phyloP scores from a whole-genome alignment of 2,888 invertebrate genomes.

The Clanis bilineata region DNA sequence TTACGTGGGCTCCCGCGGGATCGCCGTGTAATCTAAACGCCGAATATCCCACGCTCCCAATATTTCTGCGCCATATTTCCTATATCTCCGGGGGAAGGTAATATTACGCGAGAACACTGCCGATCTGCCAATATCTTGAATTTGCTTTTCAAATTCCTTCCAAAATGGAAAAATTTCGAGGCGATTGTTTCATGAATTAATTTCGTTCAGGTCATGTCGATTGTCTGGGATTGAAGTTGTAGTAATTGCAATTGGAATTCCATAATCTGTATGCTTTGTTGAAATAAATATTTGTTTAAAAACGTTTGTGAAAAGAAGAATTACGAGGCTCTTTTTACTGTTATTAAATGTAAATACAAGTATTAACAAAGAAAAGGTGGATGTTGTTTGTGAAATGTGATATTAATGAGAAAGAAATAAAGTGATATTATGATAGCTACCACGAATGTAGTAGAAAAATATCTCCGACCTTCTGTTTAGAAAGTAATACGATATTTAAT shows the following conservation, averaged over 20 bases:
- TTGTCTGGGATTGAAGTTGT: background rate
- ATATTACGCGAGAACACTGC: conserved; percentile 36
- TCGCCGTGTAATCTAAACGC: conserved; percentile 33
- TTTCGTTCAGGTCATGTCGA: background rate
- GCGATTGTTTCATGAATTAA: conserved; percentile 9
- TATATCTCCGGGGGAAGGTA: conserved; percentile 37
- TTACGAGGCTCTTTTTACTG: no score
- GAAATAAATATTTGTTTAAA: no score
- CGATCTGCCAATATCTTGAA: conserved; percentile 35
- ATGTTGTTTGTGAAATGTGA: background rate
- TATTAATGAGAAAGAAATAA: background rate
- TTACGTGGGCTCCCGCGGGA: conserved; percentile 28
- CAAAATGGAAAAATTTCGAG: conserved; percentile 15
- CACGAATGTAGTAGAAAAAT: background rate
- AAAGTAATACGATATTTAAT: background rate
- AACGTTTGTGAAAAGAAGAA: no score
- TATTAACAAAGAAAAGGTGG: background rate
- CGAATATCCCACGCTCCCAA: conserved; percentile 29
- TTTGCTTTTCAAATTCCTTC: conserved; percentile 26
- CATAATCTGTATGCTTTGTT: no score
- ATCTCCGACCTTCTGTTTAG: background rate
- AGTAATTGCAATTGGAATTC: background rate
- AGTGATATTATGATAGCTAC: background rate
- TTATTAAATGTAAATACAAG: background rate
- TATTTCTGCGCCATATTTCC: conserved; percentile 36